These are phyloP conservation scores for Poecile atricapillus DNA, from an alignment of 2,113 vertebrate species.

Conservation along the genomic window DNA sequence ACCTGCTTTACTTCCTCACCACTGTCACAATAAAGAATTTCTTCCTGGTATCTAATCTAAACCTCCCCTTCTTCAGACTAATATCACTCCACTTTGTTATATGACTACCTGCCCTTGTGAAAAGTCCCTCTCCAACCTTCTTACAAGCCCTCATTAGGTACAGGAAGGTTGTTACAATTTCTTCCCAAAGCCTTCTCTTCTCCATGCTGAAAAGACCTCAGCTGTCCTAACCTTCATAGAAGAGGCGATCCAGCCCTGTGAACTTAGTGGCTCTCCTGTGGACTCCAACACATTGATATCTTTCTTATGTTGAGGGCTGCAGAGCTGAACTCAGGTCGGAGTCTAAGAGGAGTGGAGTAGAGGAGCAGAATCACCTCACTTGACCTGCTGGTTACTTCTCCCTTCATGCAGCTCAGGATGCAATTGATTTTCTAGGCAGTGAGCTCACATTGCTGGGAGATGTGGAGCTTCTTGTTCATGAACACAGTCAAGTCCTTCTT, in stretches of 20 bases:
- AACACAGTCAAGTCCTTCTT: accelerated
- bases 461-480: neutral
- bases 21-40: neutral
- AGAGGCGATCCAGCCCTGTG: neutral
- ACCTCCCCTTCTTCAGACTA: neutral
- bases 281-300: accelerated
- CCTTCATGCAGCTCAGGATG: neutral
- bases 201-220: neutral
- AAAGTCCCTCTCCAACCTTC: neutral
- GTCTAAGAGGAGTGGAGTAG: neutral
- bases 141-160: neutral
- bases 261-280: neutral
- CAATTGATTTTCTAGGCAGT: neutral
- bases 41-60: neutral
- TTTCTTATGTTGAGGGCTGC: neutral
- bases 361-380: neutral
- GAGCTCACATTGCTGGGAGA: neutral
- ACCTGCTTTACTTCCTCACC: neutral
- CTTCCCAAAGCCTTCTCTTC: neutral
- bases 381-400: accelerated
- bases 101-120: no score
- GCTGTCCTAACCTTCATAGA: neutral
- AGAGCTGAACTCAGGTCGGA: neutral
- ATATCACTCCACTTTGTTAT: neutral
- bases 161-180: neutral